Conservation (phyloP, 2,888 invertebrate species). For the Nomada goodeniana region DNA sequence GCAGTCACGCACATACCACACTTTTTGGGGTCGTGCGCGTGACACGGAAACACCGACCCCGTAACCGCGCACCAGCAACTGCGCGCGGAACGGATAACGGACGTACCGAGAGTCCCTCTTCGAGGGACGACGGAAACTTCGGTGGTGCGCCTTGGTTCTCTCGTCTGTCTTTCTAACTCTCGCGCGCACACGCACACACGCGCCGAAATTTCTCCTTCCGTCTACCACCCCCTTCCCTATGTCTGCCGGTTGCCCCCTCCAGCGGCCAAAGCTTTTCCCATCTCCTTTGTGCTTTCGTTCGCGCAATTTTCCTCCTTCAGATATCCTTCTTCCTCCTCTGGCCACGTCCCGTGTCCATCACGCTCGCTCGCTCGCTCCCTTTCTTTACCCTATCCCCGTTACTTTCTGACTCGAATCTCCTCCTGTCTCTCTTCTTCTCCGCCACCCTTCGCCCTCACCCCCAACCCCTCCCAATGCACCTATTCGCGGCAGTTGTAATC, state of each 20-base stretch:
- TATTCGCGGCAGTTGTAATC: constrained; percentile 52
- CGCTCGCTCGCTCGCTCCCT: constrained; percentile 8
- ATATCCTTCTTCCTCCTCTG: background rate
- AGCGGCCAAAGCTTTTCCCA: background rate
- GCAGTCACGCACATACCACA: constrained; percentile 56
- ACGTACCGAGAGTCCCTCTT: constrained; percentile 67
- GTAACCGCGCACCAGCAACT: constrained; percentile 67
- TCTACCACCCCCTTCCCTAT: constrained; percentile 5
- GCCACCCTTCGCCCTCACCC: background rate
- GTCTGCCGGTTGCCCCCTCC: constrained; percentile 1
- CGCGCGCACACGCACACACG: constrained; percentile 39
- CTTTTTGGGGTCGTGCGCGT: constrained; percentile 59
- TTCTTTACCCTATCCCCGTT: constrained; percentile 11
- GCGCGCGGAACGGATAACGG: constrained; percentile 64
- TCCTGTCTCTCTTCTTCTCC: background rate
- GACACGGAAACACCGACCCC: constrained; percentile 68
- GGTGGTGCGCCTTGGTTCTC: constrained; percentile 60
- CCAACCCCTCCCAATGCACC: constrained; percentile 1
- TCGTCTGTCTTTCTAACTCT: constrained; percentile 55
- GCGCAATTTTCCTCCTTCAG: constrained; percentile 29
- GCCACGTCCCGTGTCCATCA: background rate
- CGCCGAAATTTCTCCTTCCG: constrained; percentile 39
- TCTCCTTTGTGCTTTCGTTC: constrained; percentile 19
- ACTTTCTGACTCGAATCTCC: constrained; percentile 28
- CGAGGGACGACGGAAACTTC: constrained; percentile 70